Conservation (phyloP, 1,140 invertebrate genomes). For the Drosophila lacertosa region DNA sequence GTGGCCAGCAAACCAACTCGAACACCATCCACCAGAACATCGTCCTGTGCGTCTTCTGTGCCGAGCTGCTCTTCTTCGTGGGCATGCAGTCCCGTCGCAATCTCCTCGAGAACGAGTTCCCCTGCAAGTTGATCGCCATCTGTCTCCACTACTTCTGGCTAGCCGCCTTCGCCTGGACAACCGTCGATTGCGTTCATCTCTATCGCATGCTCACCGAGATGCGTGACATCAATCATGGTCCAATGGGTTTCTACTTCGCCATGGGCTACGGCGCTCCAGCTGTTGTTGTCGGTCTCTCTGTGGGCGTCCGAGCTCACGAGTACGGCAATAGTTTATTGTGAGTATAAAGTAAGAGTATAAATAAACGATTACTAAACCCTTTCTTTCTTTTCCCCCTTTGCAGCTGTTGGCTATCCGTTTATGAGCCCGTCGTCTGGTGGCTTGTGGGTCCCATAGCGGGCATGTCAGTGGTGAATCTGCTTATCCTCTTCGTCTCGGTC, state of each 20-base stretch:
- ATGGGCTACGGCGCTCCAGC: constrained; percentile 97
- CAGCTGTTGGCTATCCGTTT: constrained; percentile 97
- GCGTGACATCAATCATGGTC: constrained; percentile 97
- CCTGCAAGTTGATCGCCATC: constrained; percentile 96
- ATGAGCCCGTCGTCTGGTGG: constrained; percentile 96
- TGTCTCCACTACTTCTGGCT: constrained; percentile 96
- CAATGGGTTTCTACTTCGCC: constrained; percentile 97
- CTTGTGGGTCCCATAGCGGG: constrained; percentile 93
- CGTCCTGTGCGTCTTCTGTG: constrained; percentile 93
- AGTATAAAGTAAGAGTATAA: too few species aligned
- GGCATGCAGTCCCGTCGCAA: constrained; percentile 91
- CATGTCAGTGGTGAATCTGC: constrained; percentile 90
- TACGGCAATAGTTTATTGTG: constrained; percentile 97
- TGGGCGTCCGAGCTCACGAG: constrained; percentile 96
- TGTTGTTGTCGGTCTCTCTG: constrained; percentile 94
- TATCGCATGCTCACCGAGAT: constrained; percentile 98
- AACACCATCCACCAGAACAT: constrained; percentile 98
- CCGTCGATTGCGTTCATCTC: constrained; percentile 95
- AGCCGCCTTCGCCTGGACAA: constrained; percentile 94
- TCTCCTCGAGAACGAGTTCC: constrained; percentile 91
- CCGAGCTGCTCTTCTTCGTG: constrained; percentile 93
- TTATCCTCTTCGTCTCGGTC: constrained; percentile 92
- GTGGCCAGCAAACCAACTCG: constrained; percentile 93
- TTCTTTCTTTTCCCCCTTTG: constrained; percentile 32
- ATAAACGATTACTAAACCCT: too few species aligned